phyloP scores from a whole-genome alignment of 2,113 vertebrate species.

The Suncus etruscus region DNA sequence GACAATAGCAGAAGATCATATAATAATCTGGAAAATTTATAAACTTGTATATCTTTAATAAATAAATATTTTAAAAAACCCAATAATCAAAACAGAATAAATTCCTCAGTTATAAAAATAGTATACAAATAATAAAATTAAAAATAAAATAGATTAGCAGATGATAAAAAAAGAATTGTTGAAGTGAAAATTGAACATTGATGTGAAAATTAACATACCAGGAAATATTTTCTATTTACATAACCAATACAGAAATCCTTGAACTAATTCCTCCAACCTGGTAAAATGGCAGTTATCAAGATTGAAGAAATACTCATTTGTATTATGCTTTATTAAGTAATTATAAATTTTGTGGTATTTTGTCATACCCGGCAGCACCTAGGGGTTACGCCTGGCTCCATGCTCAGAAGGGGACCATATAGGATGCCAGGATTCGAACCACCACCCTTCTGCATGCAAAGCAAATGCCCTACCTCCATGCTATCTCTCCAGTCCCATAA shows the following conservation, averaged over 20 bases:
- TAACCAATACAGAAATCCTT: background rate
- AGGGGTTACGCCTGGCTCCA: no score
- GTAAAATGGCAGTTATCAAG: background rate
- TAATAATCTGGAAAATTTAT: background rate
- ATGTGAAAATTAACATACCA: background rate
- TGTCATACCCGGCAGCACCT: no score
- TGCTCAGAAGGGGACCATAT: no score
- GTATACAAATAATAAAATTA: background rate
- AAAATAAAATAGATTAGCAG: no score
- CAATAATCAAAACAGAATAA: background rate
- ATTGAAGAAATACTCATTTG: slow-evolving; percentile 27
- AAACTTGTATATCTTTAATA: background rate
- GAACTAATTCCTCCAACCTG: background rate
- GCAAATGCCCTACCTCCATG: no score
- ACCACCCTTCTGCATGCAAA: no score
- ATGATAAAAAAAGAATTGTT: background rate
- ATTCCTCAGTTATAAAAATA: background rate
- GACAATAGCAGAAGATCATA: background rate
- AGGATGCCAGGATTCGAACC: no score
- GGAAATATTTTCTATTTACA: no score
- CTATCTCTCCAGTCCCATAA: no score
- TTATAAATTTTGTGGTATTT: background rate
- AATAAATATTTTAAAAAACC: background rate
- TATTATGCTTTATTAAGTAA: slow-evolving; percentile 34
- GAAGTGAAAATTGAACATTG: background rate